phyloP scores from a whole-genome alignment of 2,113 vertebrate species.

The Platichthys flesus region DNA sequence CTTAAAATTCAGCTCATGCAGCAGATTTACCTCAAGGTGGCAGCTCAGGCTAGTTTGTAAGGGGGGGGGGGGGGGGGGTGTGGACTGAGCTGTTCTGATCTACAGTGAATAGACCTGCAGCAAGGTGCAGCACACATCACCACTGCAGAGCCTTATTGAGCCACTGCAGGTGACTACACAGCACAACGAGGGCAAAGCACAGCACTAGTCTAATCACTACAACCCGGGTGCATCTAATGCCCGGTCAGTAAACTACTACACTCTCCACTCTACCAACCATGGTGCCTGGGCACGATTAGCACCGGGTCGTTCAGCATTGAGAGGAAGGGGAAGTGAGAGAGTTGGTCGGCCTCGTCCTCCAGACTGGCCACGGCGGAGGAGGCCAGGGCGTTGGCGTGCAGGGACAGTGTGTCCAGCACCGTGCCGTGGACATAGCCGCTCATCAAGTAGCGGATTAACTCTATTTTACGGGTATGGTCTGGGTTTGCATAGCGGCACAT shows the following conservation, averaged over 20 bases:
- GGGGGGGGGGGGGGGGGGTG: constrained; percentile 13
- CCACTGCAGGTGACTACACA: constrained; percentile 42
- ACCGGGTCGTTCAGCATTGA: constrained; percentile 86
- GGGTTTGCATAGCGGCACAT: constrained; percentile 31
- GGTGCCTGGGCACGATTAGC: constrained; percentile 86
- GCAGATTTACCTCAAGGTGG: constrained; percentile 44
- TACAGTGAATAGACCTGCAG: constrained; percentile 36
- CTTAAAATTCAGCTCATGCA: constrained; percentile 22
- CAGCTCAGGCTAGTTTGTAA: constrained; percentile 26
- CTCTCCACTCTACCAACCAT: constrained; percentile 88
- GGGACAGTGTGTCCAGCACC: constrained; percentile 89
- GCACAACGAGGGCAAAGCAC: constrained; percentile 48
- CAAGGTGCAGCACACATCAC: constrained; percentile 31
- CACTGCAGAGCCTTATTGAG: constrained; percentile 30
- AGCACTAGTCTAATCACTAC: constrained; percentile 50
- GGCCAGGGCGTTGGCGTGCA: constrained; percentile 90
- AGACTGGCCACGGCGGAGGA: constrained; percentile 89
- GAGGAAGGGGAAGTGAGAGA: constrained; percentile 90
- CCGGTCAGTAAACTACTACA: constrained; percentile 3
- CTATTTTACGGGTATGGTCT: constrained; percentile 94
- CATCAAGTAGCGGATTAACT: constrained; percentile 91
- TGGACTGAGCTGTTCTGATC: constrained; percentile 32
- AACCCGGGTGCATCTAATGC: constrained; percentile 42
- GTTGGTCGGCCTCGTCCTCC: constrained; percentile 89
- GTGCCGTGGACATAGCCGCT: constrained; percentile 89